Evolutionary conservation across 2,888 invertebrate genomes (phyloP).

Genomic region (Cremastobaeus sp.): DNA sequence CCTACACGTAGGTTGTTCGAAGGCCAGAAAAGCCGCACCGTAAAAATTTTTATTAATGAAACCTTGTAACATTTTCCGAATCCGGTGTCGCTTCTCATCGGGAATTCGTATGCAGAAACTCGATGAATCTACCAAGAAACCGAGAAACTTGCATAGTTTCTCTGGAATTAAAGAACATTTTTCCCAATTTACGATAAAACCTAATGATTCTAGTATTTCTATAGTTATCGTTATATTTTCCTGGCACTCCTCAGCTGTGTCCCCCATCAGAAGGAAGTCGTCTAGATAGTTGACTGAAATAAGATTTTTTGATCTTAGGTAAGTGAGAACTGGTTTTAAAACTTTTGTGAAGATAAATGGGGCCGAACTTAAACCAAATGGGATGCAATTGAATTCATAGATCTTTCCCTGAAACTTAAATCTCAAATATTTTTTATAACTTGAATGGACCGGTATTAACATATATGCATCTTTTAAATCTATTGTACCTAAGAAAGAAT

Average conservation of each 20-base stretch:
- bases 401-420: constrained; percentile 30
- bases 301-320: constrained; percentile 27
- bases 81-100: neutral
- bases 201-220: constrained; percentile 36
- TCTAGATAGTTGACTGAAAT: neutral
- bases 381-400: constrained; percentile 55
- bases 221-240: constrained; percentile 27
- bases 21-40: too few species aligned
- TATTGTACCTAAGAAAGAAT: constrained; percentile 13
- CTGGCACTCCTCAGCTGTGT: constrained; percentile 17
- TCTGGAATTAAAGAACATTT: constrained; percentile 22
- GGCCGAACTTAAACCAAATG: constrained; percentile 53
- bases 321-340: constrained; percentile 39
- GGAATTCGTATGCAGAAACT: neutral
- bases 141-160: constrained; percentile 14
- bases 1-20: too few species aligned
- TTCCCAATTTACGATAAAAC: constrained; percentile 54
- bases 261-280: constrained; percentile 34
- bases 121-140: neutral
- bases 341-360: constrained; percentile 56
- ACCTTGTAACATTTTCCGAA: neutral
- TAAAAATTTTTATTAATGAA: neutral
- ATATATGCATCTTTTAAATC: constrained; percentile 41
- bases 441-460: constrained; percentile 34
- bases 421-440: constrained; percentile 19